These are phyloP conservation scores for Triplophysa siluroides DNA, from an alignment of 2,113 vertebrate genomes.

Conservation along the genomic window DNA sequence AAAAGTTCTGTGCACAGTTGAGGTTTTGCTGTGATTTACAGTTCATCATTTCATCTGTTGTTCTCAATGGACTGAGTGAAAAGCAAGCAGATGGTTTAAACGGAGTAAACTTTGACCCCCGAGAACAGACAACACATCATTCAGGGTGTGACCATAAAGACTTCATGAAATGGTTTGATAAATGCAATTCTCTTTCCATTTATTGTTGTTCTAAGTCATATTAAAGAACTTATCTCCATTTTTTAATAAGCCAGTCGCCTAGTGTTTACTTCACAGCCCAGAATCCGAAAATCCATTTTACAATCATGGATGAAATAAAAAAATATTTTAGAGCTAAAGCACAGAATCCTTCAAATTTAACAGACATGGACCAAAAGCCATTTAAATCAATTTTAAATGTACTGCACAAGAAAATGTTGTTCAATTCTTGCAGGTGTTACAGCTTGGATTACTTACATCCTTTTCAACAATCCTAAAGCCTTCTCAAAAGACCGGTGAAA, in stretches of 20 bases:
- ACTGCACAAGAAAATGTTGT: neutral
- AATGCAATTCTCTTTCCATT: no score
- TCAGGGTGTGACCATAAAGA: neutral
- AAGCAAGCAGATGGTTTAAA: constrained; percentile 22
- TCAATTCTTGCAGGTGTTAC: neutral
- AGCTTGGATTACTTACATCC: constrained; percentile 15
- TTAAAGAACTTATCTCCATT: no score
- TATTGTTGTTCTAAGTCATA: no score
- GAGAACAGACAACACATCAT: neutral
- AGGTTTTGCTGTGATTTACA: neutral
- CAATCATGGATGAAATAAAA: no score
- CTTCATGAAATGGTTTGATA: no score
- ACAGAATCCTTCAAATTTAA: no score
- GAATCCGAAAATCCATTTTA: no score
- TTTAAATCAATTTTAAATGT: no score
- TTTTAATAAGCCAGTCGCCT: no score
- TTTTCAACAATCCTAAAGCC: neutral
- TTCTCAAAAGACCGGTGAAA: constrained; percentile 14
- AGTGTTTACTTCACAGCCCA: no score
- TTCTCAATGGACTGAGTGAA: constrained; percentile 7
- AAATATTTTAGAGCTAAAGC: no score
- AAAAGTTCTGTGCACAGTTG: neutral
- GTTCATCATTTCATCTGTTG: constrained; percentile 18
- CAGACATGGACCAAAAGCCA: no score
- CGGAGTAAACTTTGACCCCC: constrained; percentile 13